Evolutionary conservation across 1,140 invertebrate genomes (phyloP).

Genomic region (Euborellia annulipes): DNA sequence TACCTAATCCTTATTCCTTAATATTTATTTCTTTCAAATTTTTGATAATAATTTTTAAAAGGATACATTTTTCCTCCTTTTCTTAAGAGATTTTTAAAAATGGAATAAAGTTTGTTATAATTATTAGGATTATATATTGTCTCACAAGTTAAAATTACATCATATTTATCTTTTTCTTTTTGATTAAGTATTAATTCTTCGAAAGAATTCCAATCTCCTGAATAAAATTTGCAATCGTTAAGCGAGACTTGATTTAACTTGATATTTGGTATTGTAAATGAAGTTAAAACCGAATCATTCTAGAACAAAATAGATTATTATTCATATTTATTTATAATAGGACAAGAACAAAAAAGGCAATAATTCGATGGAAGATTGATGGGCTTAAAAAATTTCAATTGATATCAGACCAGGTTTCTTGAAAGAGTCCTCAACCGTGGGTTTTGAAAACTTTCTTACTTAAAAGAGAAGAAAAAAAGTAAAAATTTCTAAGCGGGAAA

Average conservation of each 20-base stretch:
- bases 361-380: too few species aligned
- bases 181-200: constrained; percentile 25
- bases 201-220: constrained; percentile 66
- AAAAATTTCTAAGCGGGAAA: too few species aligned
- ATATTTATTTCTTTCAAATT: too few species aligned
- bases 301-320: constrained; percentile 29
- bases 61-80: constrained; percentile 40
- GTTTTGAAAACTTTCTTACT: too few species aligned
- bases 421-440: too few species aligned
- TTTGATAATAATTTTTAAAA: too few species aligned
- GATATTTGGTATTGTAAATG: constrained; percentile 63
- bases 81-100: constrained; percentile 52
- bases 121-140: constrained; percentile 77
- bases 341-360: too few species aligned
- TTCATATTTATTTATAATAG: constrained; percentile 15
- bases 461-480: too few species aligned
- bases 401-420: too few species aligned
- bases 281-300: constrained; percentile 60
- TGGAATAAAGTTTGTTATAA: constrained; percentile 52
- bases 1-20: too few species aligned
- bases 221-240: constrained; percentile 45
- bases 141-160: constrained; percentile 74
- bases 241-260: constrained; percentile 37
- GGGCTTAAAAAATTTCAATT: too few species aligned
- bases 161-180: constrained; percentile 40